Base-by-base conservation (phyloP, 1,140 invertebrate genomes). In the Ylistrum balloti region DNA sequence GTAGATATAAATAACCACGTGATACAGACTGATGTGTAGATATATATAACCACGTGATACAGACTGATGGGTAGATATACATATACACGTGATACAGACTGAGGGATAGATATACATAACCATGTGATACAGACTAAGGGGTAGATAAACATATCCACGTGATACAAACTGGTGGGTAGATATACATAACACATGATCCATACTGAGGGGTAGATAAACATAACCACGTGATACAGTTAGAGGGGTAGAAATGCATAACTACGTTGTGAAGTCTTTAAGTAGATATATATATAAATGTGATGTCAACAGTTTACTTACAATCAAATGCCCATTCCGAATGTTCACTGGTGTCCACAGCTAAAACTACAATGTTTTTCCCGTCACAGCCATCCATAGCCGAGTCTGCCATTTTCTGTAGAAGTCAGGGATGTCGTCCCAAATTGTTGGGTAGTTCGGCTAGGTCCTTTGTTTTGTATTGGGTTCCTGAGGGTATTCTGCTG, bases 271-370 rank as follows among this genome's bases (percentile, higher is more conserved):
- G 35, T 5, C 35, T 13, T 13, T 7, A 13, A 13, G 35, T 38
- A 38, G 35, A 38, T 38, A 38, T 38, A 38, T n/a, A n/a, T n/a
- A n/a, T 13, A 38, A 38, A 38, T 38, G 35, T 38, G 5, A 38
- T 38, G 22, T 48, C 3, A 74, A 74, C 22, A 7, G 1, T 74
- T n/a, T 5, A 74, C 56, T 74, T 74, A 74, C 56, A 74, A n/a
- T 74, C 56, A 17, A 74, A 74, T 74, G 56, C 56, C 56, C 56
- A 74, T 11, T 74, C 56, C 56, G 56, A 74, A 74, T 74, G 56
- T 11, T 74, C 56, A 11, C 56, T 74, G 7, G 56, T 74, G 56
- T 74, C 56, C n/a, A 74, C 56, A 28, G 56, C 56, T n/a, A 74
- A 28, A 5, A 74, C 56, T n/a, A 74, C 56, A 5, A 74, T 74